phyloP scores from a whole-genome alignment of 2,888 invertebrate genomes.

The Acanthopleura granulata region DNA sequence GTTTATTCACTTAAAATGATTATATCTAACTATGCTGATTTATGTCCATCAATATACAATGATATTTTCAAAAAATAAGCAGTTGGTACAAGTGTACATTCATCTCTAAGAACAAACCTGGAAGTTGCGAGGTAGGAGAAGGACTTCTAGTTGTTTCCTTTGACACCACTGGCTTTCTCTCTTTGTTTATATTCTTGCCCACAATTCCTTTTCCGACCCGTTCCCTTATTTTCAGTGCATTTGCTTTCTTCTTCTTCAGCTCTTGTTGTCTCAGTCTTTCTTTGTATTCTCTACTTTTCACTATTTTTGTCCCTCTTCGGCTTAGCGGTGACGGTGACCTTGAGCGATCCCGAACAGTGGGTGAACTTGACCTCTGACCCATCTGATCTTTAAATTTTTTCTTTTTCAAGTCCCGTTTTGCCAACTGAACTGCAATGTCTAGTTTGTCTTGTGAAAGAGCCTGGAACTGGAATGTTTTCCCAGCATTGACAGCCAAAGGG shows the following conservation, averaged over 20 bases:
- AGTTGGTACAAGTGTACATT: no score
- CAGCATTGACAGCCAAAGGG: slow-evolving; percentile 19
- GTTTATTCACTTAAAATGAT: no score
- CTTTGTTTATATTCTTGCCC: slow-evolving; percentile 33
- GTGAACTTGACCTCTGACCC: slow-evolving; percentile 18
- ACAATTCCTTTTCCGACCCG: slow-evolving; percentile 47
- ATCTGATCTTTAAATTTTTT: slow-evolving; percentile 22
- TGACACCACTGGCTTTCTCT: slow-evolving; percentile 39
- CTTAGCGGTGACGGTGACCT: neutral
- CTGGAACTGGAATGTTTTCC: slow-evolving; percentile 40
- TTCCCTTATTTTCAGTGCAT: slow-evolving; percentile 39
- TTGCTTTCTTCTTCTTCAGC: slow-evolving; percentile 29
- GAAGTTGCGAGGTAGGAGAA: no score
- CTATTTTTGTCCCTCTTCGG: slow-evolving; percentile 31
- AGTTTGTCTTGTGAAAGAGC: slow-evolving; percentile 55
- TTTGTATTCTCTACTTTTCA: slow-evolving; percentile 37
- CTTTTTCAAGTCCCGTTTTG: slow-evolving; percentile 57
- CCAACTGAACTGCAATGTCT: slow-evolving; percentile 55
- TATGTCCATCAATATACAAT: no score
- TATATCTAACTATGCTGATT: no score
- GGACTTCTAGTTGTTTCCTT: neutral
- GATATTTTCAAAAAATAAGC: no score
- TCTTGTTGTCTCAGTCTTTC: slow-evolving; percentile 36
- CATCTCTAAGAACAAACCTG: no score
- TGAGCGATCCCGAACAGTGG: slow-evolving; percentile 26